phyloP scores from a whole-genome alignment of 1,140 invertebrate species.

The Caenorhabditis latens region DNA sequence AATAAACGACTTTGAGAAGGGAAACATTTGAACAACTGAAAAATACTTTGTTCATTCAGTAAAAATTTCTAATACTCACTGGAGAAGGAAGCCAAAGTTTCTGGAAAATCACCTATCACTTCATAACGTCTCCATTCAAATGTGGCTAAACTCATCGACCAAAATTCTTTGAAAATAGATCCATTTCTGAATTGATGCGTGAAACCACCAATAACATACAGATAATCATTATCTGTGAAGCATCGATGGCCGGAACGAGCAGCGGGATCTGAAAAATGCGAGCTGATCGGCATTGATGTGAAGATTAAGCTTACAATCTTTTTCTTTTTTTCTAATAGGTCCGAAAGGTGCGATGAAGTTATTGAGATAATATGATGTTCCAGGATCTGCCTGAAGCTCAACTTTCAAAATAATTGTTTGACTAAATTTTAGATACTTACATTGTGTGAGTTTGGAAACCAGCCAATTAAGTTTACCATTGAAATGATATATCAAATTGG shows the following conservation, averaged over 20 bases:
- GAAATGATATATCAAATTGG: not conserved
- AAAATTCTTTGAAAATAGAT: conserved; percentile 28
- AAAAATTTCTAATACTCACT: not conserved
- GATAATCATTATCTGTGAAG: conserved; percentile 58
- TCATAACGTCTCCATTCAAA: conserved; percentile 46
- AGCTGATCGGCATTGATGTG: not conserved
- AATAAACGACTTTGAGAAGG: conserved; percentile 38
- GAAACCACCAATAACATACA: conserved; percentile 60
- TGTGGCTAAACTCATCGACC: conserved; percentile 53
- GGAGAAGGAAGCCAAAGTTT: conserved; percentile 53
- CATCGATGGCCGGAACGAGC: conserved; percentile 53
- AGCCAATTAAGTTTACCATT: not conserved
- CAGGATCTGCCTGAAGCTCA: not conserved
- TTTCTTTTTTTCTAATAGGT: not conserved
- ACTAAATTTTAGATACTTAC: no score
- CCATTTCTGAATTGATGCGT: not conserved
- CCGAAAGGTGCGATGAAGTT: not conserved
- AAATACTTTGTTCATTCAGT: not conserved
- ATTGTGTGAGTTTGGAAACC: no score
- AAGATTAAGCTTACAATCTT: not conserved
- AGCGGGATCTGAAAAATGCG: not conserved
- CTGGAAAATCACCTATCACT: conserved; percentile 36
- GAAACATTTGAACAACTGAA: conserved; percentile 48
- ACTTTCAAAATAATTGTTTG: not conserved
- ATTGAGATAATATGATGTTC: not conserved